phyloP scores from a whole-genome alignment of 2,113 vertebrate species.

The Oryzias celebensis region DNA sequence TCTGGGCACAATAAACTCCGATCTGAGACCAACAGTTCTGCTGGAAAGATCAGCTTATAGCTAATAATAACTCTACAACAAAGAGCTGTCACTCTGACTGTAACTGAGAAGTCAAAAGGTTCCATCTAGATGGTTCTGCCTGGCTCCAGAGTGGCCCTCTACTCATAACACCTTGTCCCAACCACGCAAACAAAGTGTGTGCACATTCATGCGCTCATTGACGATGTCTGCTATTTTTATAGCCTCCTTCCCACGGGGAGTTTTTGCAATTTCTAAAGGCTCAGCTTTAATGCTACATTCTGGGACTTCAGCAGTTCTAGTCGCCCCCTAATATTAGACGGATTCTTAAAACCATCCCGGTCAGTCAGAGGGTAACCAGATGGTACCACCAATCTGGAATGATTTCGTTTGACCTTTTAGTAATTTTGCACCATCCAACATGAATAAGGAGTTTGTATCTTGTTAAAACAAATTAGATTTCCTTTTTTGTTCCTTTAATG shows the following conservation, averaged over 20 bases:
- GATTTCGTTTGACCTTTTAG: too few relatives aligned
- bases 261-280: background rate
- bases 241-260: background rate
- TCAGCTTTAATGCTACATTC: background rate
- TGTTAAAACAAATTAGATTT: too few relatives aligned
- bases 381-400: too few relatives aligned
- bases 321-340: background rate
- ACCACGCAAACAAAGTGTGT: slow-evolving; percentile 3
- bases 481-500: too few relatives aligned
- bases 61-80: slow-evolving; percentile 64
- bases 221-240: background rate
- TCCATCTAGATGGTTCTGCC: slow-evolving; percentile 24
- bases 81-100: slow-evolving; percentile 63
- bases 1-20: background rate
- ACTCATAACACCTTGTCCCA: slow-evolving; percentile 3
- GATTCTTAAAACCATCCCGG: background rate
- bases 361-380: too few relatives aligned
- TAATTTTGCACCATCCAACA: too few relatives aligned
- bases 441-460: too few relatives aligned
- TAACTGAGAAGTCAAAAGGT: slow-evolving; percentile 33
- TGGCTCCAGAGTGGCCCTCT: slow-evolving; percentile 33
- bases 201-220: background rate
- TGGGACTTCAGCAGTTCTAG: background rate
- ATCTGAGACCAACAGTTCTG: slow-evolving; percentile 6
- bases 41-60: background rate